A percentile compares a stretch with the other conserved stretches of the same genome.
These are phyloP conservation scores for Eptatretus atami DNA, from an alignment of 2,797 vertebrate species.

Conservation along the genomic window DNA sequence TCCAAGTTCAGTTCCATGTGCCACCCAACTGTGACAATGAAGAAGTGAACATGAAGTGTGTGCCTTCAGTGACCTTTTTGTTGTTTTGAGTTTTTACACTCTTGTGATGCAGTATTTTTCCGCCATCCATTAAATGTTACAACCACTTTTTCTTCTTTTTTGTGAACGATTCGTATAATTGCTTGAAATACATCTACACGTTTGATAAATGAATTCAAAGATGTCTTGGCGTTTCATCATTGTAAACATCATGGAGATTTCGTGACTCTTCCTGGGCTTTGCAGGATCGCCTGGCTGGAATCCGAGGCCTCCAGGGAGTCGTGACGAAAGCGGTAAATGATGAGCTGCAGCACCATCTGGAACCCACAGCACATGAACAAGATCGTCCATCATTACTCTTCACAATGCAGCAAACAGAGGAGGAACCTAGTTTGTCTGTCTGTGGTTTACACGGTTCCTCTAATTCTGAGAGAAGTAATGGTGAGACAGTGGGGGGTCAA, in stretches of 20 bases:
- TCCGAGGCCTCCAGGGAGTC: constrained; percentile 67
- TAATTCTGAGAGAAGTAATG: too few relatives aligned
- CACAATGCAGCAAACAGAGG: constrained; percentile 50
- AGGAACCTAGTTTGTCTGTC: constrained; percentile 26
- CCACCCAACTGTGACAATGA: constrained; percentile 47
- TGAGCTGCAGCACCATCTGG: constrained; percentile 93
- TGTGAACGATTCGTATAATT: too few relatives aligned
- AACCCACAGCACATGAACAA: constrained; percentile 97
- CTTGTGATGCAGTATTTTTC: too few relatives aligned
- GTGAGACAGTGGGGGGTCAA: too few relatives aligned
- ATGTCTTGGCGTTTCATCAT: neutral
- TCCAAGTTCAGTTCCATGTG: constrained; percentile 95
- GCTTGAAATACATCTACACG: too few relatives aligned
- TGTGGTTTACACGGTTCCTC: too few relatives aligned
- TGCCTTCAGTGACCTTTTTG: constrained; percentile 7
- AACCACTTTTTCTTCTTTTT: too few relatives aligned
- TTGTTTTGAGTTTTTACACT: neutral
- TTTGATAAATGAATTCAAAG: too few relatives aligned
- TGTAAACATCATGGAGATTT: too few relatives aligned
- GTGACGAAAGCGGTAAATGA: constrained; percentile 84
- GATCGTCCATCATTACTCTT: constrained; percentile 81
- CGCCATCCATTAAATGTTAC: too few relatives aligned
- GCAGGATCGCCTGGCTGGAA: constrained; percentile 78
- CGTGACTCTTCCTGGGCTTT: too few relatives aligned
- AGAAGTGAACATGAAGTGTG: constrained; percentile 60